phyloP scores from a whole-genome alignment of 2,797 vertebrate genomes.

The Bryconaethiops microstoma region DNA sequence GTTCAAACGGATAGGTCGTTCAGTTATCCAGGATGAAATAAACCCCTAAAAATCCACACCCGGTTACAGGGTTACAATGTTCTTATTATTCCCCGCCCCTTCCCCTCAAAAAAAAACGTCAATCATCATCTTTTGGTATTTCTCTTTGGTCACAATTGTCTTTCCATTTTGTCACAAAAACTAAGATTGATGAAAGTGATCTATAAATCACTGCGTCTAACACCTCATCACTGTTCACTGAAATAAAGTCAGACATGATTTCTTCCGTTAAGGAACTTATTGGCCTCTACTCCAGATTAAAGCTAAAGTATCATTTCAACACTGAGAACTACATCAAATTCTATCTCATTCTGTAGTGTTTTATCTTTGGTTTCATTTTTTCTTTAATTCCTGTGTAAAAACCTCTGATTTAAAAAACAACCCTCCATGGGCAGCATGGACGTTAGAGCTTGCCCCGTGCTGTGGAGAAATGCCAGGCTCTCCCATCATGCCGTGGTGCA shows the following conservation, averaged over 20 bases:
- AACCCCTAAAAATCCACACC: slow-evolving; percentile 67
- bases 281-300: slow-evolving; percentile 47
- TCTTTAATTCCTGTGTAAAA: slow-evolving; percentile 57
- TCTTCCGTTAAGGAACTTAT: slow-evolving; percentile 32
- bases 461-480: slow-evolving; percentile 23
- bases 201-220: slow-evolving; percentile 28
- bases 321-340: slow-evolving; percentile 54
- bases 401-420: slow-evolving; percentile 45
- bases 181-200: slow-evolving; percentile 26
- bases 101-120: slow-evolving; percentile 56
- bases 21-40: slow-evolving; percentile 61
- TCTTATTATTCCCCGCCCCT: slow-evolving; percentile 48
- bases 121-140: slow-evolving; percentile 48
- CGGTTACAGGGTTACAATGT: slow-evolving; percentile 41
- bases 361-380: slow-evolving; percentile 62
- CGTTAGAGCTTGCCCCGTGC: slow-evolving; percentile 24
- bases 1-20: slow-evolving; percentile 65
- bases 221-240: slow-evolving; percentile 29
- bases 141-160: slow-evolving; percentile 55
- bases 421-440: slow-evolving; percentile 41
- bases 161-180: slow-evolving; percentile 32
- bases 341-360: slow-evolving; percentile 38
- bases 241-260: slow-evolving; percentile 28
- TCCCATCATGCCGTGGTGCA: slow-evolving; percentile 83
- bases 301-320: slow-evolving; percentile 39